phyloP scores from a whole-genome alignment of 1,140 invertebrate species.

The Probaryconus sp. region DNA sequence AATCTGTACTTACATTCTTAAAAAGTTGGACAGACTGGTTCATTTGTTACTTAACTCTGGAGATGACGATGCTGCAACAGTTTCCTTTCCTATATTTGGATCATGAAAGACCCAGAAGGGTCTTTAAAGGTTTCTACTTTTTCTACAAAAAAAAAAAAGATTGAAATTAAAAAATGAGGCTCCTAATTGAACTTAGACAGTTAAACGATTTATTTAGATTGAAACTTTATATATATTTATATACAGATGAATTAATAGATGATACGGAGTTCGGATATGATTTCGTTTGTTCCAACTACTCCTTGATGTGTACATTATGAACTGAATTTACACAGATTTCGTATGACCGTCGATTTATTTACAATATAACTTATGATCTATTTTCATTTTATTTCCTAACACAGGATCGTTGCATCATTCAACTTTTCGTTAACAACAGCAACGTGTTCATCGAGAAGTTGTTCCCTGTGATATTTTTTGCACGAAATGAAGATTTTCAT shows the following conservation, averaged over 20 bases:
- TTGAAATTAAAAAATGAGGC: slow-evolving; percentile 1
- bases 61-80: too few species aligned
- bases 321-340: slow-evolving; percentile 13
- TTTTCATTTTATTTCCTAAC: slow-evolving; percentile 6
- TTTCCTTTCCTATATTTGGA: too few species aligned
- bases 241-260: slow-evolving; percentile 74
- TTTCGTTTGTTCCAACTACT: slow-evolving; percentile 35
- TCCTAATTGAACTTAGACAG: slow-evolving; percentile 56
- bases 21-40: too few species aligned
- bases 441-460: slow-evolving; percentile 1
- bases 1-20: too few species aligned
- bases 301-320: slow-evolving; percentile 14
- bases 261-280: slow-evolving; percentile 73
- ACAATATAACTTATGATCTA: slow-evolving; percentile 55
- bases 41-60: too few species aligned
- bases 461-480: neutral
- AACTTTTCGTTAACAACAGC: neutral
- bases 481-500: neutral
- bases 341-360: slow-evolving; percentile 64
- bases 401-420: neutral
- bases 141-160: neutral
- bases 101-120: too few species aligned
- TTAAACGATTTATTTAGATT: slow-evolving; percentile 75
- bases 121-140: too few species aligned
- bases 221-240: slow-evolving; percentile 72